These are phyloP conservation scores for Columbina picui DNA, from an alignment of 2,113 vertebrate species.

Conservation along the genomic window DNA sequence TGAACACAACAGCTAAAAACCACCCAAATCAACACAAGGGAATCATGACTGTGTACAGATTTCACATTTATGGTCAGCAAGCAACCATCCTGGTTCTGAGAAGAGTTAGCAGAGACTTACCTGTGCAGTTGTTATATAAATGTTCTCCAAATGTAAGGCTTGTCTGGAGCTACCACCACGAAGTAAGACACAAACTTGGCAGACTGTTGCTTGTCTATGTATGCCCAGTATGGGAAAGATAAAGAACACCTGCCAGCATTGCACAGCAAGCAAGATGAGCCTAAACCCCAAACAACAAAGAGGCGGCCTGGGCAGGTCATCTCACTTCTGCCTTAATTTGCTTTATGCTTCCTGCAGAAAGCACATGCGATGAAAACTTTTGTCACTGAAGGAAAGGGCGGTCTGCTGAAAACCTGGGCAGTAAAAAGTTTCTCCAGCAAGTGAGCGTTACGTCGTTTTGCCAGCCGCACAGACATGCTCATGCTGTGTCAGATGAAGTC, in stretches of 20 bases:
- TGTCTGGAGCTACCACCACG: neutral
- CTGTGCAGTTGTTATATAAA: neutral
- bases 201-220: neutral
- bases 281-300: neutral
- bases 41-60: neutral
- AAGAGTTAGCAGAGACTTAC: constrained; percentile 6
- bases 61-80: neutral
- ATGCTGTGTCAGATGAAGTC: neutral
- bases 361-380: neutral
- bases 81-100: neutral
- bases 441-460: neutral
- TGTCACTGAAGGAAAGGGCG: neutral
- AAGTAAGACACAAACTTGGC: neutral
- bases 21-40: neutral
- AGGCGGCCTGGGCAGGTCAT: neutral
- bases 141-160: neutral
- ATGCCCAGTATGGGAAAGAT: neutral
- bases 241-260: neutral
- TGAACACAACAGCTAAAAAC: neutral
- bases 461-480: neutral
- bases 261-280: neutral
- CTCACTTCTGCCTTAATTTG: neutral
- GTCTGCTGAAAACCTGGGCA: neutral
- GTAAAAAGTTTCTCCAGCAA: neutral
- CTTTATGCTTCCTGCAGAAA: neutral